These are phyloP conservation scores for Drosophila pegasa DNA, from an alignment of 2,888 invertebrate species.

Conservation along the genomic window DNA sequence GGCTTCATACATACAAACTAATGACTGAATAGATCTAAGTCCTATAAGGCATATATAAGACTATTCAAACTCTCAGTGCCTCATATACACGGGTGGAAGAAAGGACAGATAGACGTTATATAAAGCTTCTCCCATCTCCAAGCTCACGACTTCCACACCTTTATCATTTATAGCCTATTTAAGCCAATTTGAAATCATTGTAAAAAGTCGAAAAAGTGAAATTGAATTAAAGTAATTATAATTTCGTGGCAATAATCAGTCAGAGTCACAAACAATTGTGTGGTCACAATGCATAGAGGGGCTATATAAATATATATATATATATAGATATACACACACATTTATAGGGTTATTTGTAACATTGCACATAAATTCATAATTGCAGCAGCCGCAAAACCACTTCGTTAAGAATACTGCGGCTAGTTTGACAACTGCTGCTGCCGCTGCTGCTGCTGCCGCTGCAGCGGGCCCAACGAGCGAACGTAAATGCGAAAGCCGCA, in stretches of 20 bases:
- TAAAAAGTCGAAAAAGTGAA: neutral
- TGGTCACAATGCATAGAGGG: neutral
- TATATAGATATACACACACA: neutral
- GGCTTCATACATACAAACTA: too few species aligned
- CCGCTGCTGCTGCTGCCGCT: conserved; percentile 63
- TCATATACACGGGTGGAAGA: too few species aligned
- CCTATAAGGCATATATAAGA: too few species aligned
- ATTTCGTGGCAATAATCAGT: neutral
- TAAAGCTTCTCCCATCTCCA: too few species aligned
- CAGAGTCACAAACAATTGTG: neutral
- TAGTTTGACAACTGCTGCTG: conserved; percentile 68
- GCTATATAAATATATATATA: neutral
- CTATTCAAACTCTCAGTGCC: too few species aligned
- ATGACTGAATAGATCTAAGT: too few species aligned
- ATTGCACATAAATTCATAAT: conserved; percentile 73
- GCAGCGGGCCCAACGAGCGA: neutral
- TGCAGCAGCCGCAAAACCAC: conserved; percentile 58
- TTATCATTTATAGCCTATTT: neutral
- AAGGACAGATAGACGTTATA: too few species aligned
- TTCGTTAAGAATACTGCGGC: conserved; percentile 50
- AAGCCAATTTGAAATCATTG: neutral
- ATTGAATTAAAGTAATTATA: neutral
- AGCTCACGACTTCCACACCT: too few species aligned
- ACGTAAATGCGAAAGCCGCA: conserved; percentile 4
- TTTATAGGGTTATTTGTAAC: neutral